Evolutionary conservation across 2,888 invertebrate genomes (phyloP).

Genomic region (Pocota personata): DNA sequence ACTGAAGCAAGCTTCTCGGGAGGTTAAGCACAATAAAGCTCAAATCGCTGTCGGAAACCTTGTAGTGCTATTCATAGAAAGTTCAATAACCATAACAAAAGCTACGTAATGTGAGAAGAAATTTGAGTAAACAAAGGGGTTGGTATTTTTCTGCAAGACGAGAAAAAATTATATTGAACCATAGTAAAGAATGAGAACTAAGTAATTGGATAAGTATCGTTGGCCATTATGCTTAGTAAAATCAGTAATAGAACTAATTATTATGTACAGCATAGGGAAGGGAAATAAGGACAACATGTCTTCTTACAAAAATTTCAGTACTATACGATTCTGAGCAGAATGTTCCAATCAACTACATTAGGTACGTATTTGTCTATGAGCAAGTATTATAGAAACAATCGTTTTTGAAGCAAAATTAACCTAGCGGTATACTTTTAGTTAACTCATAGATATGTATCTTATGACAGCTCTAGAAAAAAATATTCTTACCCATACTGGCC

Average conservation of each 20-base stretch:
- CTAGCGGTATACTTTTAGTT: too few species aligned
- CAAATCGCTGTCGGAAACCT: background rate
- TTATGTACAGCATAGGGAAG: too few species aligned
- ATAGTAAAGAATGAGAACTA: background rate
- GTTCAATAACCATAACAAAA: constrained; percentile 11
- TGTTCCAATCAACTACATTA: too few species aligned
- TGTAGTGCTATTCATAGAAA: background rate
- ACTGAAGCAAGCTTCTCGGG: background rate
- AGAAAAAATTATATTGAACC: background rate
- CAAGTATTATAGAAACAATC: too few species aligned
- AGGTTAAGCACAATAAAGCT: constrained; percentile 20
- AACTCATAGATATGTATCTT: too few species aligned
- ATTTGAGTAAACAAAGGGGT: background rate
- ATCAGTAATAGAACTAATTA: background rate
- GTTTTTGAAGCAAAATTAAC: too few species aligned
- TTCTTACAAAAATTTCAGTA: too few species aligned
- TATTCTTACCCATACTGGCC: too few species aligned
- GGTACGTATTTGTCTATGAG: too few species aligned
- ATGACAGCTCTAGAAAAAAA: too few species aligned
- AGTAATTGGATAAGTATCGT: background rate
- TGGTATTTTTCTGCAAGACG: background rate
- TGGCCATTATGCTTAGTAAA: background rate
- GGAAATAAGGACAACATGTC: too few species aligned
- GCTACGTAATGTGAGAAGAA: background rate
- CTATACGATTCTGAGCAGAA: too few species aligned